These are phyloP conservation scores for Nylanderia fulva DNA, from an alignment of 1,140 invertebrate genomes.

Conservation along the genomic window DNA sequence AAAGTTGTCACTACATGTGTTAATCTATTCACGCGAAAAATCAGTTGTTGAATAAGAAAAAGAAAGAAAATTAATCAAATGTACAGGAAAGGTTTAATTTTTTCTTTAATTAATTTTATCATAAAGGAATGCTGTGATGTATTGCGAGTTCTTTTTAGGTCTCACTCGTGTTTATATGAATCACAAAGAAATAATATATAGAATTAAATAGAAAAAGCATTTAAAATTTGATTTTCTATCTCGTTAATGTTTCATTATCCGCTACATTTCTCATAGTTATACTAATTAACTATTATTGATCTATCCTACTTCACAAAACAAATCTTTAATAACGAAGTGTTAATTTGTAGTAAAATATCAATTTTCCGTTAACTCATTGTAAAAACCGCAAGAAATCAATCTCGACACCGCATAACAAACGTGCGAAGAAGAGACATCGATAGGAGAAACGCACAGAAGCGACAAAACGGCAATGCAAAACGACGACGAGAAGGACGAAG, in stretches of 20 bases:
- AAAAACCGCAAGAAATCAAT: not conserved
- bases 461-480: constrained; percentile 41
- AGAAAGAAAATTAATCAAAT: constrained; percentile 13
- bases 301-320: not conserved
- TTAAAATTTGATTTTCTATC: not conserved
- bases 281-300: not conserved
- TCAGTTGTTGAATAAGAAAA: not conserved
- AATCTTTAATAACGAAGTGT: not conserved
- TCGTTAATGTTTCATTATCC: not conserved
- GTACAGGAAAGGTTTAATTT: no score
- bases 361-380: not conserved
- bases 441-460: constrained; percentile 28
- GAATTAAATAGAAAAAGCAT: not conserved
- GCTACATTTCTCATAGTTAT: not conserved
- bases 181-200: not conserved
- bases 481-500: not conserved
- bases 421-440: not conserved
- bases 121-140: no score
- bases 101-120: no score
- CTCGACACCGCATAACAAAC: not conserved
- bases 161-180: not conserved
- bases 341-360: not conserved
- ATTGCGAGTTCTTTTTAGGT: no score
- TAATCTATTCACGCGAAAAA: not conserved
- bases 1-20: not conserved